Base-by-base conservation (phyloP, 2,113 vertebrate genomes). In the Podarcis raffonei region DNA sequence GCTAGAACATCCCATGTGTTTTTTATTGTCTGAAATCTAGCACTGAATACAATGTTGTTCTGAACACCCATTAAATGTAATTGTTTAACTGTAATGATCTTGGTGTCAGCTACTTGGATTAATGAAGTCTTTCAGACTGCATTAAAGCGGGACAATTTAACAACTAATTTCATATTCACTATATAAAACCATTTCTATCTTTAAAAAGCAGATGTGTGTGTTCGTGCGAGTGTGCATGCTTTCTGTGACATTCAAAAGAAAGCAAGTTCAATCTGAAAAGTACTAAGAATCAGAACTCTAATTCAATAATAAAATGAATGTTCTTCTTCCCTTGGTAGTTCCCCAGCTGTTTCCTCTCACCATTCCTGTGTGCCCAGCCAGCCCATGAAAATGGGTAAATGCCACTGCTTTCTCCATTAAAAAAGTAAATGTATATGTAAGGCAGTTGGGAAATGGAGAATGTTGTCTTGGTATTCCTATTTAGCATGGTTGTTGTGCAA, bases 1-100 rank as follows among this genome's bases (percentile, higher is more conserved):
- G 48, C 9, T 76, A 81, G 3, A 77, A 87, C 68, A 1, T 89
- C 69, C 27, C 68, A 18, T 72, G 42, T 89, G 16, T 22, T 93
- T n/a, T 76, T 69, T 74, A 87, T 32, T 27, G 91, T 89, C 77
- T 48, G 1, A 59, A 77, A 20, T 16, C 42, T 5, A 62, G 83
- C 16, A 68, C 66, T 85, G 15, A 92, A 93, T 90, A 76, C 90
- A 88, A 86, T 84, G 25, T 79, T 88, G 15, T 89, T 62, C 23
- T 78, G 78, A 91, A 84, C 86, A 77, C 1, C 72, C 85, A 78
- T 23, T 83, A 22, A 91, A 84, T 89, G 59, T 2, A 82, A 79
- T 89, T 86, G 86, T 85, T 94, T 91, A 82, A 57, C 57, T 90
- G 87, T 79, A 93, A 89, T 85, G 68, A 90, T 91, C 88, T 89